A percentile compares a stretch with the other conserved stretches of the same genome.
These are phyloP conservation scores for Pollenia griseotomentosa DNA, from an alignment of 2,888 invertebrate genomes.

Conservation along the genomic window DNA sequence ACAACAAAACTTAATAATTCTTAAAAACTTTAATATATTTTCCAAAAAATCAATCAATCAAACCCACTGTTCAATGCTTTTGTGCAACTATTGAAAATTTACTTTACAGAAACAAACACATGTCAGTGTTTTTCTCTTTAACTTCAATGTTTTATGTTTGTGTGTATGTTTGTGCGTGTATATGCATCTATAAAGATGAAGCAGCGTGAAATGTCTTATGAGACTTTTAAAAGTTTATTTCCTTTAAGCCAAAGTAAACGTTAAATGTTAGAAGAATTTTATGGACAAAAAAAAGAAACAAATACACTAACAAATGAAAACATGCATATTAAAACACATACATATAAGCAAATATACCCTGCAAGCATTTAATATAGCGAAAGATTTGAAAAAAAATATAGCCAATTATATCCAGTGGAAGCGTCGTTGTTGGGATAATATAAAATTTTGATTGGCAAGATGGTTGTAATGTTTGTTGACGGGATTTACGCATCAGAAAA, in stretches of 20 bases:
- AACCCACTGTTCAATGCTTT: not conserved
- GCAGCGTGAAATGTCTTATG: constrained; percentile 57
- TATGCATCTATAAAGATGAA: not conserved
- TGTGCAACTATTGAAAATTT: constrained; percentile 37
- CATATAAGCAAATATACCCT: not conserved
- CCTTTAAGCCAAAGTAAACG: constrained; percentile 33
- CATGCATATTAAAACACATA: not conserved
- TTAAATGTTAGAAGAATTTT: constrained; percentile 51
- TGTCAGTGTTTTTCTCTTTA: not conserved
- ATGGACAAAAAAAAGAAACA: not conserved
- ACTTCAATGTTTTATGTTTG: not conserved
- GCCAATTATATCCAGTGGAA: too few species aligned
- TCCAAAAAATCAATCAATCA: too few species aligned
- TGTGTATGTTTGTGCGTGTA: not conserved
- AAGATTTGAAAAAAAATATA: too few species aligned
- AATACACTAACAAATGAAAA: not conserved
- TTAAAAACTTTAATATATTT: too few species aligned
- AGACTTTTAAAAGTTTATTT: constrained; percentile 65
- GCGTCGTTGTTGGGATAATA: too few species aligned
- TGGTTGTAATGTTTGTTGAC: too few species aligned
- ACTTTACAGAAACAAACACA: not conserved
- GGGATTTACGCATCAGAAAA: too few species aligned
- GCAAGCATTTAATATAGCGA: too few species aligned
- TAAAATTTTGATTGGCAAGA: too few species aligned
- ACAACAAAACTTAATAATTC: too few species aligned